A percentile compares a stretch with the other conserved stretches of the same genome.
Evolutionary conservation across 2,888 invertebrate species (phyloP).

Genomic region (Pristionchus maxplancki): DNA sequence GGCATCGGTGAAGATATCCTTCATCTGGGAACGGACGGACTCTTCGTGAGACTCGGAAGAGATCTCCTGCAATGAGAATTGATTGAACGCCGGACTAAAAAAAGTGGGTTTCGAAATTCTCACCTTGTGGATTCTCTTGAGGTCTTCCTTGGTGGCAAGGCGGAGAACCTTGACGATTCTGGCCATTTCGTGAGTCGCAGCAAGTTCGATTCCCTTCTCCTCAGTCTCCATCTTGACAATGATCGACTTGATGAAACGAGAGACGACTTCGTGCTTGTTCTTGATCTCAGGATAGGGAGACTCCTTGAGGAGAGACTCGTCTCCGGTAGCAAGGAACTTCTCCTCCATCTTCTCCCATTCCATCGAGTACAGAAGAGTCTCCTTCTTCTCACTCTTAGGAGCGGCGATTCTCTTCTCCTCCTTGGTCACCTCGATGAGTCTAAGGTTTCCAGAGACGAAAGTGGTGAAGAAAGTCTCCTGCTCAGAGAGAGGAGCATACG

Average conservation of each 20-base stretch:
- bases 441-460: constrained; percentile 32
- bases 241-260: constrained; percentile 34
- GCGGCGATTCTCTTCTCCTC: constrained; percentile 18
- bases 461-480: constrained; percentile 51
- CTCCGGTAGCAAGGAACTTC: constrained; percentile 71
- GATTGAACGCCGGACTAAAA: no score
- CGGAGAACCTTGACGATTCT: constrained; percentile 68
- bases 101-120: background rate
- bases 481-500: constrained; percentile 44
- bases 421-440: constrained; percentile 27
- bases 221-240: constrained; percentile 34
- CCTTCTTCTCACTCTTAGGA: constrained; percentile 54
- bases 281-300: constrained; percentile 57
- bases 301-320: constrained; percentile 58
- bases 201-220: constrained; percentile 49
- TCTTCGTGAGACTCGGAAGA: constrained; percentile 43
- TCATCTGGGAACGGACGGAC: constrained; percentile 55
- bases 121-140: constrained; percentile 57
- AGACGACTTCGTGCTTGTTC: constrained; percentile 59
- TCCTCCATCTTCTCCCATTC: constrained; percentile 65
- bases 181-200: constrained; percentile 57
- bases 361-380: constrained; percentile 65
- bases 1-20: constrained; percentile 66
- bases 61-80: background rate
- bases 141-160: constrained; percentile 59